A percentile compares a stretch with the other conserved stretches of the same genome.
Conservation (phyloP, 2,797 vertebrate species). For the Vultur gryphus region DNA sequence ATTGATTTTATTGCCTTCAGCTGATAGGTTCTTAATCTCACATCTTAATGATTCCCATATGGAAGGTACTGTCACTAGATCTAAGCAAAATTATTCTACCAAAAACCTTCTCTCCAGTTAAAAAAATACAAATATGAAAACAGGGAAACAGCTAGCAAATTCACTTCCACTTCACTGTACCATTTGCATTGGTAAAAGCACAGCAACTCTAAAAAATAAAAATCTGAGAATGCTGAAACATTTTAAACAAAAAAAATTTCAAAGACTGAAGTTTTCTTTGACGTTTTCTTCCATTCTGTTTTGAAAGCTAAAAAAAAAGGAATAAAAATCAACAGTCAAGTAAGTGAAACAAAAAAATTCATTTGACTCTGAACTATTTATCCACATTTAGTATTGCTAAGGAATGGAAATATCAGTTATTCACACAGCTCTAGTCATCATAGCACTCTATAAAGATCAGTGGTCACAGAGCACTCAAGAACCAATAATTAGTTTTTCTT, state of each 20-base stretch:
- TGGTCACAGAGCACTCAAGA: slow-evolving; percentile 12
- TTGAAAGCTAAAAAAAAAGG: not conserved
- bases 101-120: not conserved
- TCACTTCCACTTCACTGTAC: not conserved
- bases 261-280: not conserved
- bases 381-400: slow-evolving; percentile 18
- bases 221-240: not conserved
- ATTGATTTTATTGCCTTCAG: slow-evolving; percentile 1
- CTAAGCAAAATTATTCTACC: not conserved
- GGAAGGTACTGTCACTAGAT: not conserved
- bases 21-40: slow-evolving; percentile 1
- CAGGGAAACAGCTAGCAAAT: not conserved
- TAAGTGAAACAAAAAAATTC: not conserved
- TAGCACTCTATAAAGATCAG: slow-evolving; percentile 37
- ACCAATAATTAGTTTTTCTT: slow-evolving; percentile 41
- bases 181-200: not conserved
- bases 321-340: not conserved
- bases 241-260: not conserved
- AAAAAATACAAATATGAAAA: not conserved
- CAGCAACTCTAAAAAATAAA: not conserved
- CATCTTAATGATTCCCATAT: not conserved
- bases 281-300: not conserved
- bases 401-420: slow-evolving; percentile 23
- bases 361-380: slow-evolving; percentile 7
- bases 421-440: slow-evolving; percentile 17